Conservation (phyloP, 2,888 invertebrate genomes). For the Nomada ruficornis region DNA sequence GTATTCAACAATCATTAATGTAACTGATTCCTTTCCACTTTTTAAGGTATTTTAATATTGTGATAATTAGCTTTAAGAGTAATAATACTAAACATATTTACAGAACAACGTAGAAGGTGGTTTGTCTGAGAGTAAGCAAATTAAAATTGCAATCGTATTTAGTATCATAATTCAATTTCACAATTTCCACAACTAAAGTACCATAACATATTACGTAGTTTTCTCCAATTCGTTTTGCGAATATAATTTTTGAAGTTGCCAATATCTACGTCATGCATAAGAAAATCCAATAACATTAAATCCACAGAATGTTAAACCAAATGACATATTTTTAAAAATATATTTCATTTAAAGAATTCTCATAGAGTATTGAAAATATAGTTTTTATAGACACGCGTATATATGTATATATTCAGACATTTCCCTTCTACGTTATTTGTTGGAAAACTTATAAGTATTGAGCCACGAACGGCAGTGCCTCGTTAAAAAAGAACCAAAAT, state of each 20-base stretch:
- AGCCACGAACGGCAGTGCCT: conserved; percentile 82
- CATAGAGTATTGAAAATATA: conserved; percentile 62
- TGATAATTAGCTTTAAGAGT: conserved; percentile 72
- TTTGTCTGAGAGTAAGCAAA: conserved; percentile 65
- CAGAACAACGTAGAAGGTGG: conserved; percentile 78
- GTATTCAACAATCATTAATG: conserved; percentile 69
- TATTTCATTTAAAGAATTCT: conserved; percentile 62
- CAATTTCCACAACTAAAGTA: conserved; percentile 24
- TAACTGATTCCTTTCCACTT: conserved; percentile 67
- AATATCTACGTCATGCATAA: background rate
- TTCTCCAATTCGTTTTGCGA: background rate
- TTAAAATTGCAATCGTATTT: conserved; percentile 20
- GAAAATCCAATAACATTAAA: conserved; percentile 17
- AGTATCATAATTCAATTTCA: conserved; percentile 35
- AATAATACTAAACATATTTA: conserved; percentile 80
- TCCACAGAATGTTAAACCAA: conserved; percentile 27
- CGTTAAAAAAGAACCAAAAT: conserved; percentile 70
- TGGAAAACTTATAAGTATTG: conserved; percentile 79
- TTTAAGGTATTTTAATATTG: conserved; percentile 73
- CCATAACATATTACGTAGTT: background rate
- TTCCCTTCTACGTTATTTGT: conserved; percentile 77
- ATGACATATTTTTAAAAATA: conserved; percentile 76
- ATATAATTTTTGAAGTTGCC: conserved; percentile 13
- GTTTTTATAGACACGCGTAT: conserved; percentile 1
- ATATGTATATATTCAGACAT: conserved; percentile 61